Evolutionary conservation across 2,888 invertebrate species (phyloP).

Genomic region (Blastobasis adustella): DNA sequence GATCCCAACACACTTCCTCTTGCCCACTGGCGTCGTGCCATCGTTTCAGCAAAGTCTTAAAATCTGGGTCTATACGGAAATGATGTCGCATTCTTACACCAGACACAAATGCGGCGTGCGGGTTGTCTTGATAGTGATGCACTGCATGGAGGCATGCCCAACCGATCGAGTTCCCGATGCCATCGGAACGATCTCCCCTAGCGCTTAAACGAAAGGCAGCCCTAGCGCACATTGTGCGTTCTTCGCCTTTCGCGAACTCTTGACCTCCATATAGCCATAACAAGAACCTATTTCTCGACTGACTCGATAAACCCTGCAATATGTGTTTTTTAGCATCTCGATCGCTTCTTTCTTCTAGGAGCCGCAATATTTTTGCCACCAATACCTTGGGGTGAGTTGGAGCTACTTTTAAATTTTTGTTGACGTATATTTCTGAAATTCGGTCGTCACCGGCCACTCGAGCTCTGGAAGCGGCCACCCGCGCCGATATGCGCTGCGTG

Average conservation of each 20-base stretch:
- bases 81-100: slow-evolving; percentile 56
- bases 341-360: slow-evolving; percentile 42
- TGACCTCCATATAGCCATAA: slow-evolving; percentile 53
- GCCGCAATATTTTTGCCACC: slow-evolving; percentile 43
- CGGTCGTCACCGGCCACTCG: slow-evolving; percentile 43
- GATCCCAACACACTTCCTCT: slow-evolving; percentile 57
- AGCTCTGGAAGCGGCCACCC: slow-evolving; percentile 39
- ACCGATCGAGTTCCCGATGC: slow-evolving; percentile 51
- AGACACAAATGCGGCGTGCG: slow-evolving; percentile 46
- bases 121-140: slow-evolving; percentile 38
- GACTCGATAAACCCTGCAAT: slow-evolving; percentile 34
- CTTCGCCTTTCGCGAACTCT: slow-evolving; percentile 40
- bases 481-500: slow-evolving; percentile 24
- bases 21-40: slow-evolving; percentile 56
- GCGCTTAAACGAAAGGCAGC: slow-evolving; percentile 56
- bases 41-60: slow-evolving; percentile 42
- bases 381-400: slow-evolving; percentile 40
- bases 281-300: slow-evolving; percentile 47
- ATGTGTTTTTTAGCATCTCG: slow-evolving; percentile 40
- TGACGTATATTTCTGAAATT: slow-evolving; percentile 37
- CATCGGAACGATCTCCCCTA: slow-evolving; percentile 52
- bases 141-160: slow-evolving; percentile 60
- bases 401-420: slow-evolving; percentile 31
- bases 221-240: slow-evolving; percentile 27
- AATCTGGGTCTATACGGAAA: slow-evolving; percentile 43